A percentile compares a stretch with the other conserved stretches of the same genome.
Conservation (phyloP, 2,888 invertebrate species). For the Encarsia formosa region DNA sequence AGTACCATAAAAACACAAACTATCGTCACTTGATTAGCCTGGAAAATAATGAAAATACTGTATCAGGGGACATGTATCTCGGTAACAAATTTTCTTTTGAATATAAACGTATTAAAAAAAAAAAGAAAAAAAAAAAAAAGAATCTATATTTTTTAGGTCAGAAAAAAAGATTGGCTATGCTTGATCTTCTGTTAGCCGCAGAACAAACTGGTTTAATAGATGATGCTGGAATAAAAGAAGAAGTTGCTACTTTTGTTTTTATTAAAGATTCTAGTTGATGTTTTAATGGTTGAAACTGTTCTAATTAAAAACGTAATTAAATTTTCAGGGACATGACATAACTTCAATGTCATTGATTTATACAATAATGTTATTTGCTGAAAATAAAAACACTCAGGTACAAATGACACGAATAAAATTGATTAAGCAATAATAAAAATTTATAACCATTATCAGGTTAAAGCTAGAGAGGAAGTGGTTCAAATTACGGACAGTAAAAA, state of each 20-base stretch:
- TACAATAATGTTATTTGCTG: conserved; percentile 54
- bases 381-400: conserved; percentile 47
- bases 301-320: not conserved
- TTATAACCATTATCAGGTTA: conserved; percentile 22
- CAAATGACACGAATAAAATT: too few relatives aligned
- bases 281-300: not conserved
- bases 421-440: too few relatives aligned
- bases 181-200: conserved; percentile 41
- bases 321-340: conserved; percentile 28
- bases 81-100: not conserved
- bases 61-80: not conserved
- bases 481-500: conserved; percentile 54
- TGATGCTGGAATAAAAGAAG: conserved; percentile 41
- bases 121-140: too few relatives aligned
- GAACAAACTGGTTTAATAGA: conserved; percentile 35
- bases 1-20: too few relatives aligned
- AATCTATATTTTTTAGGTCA: conserved; percentile 2
- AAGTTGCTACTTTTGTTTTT: conserved; percentile 44
- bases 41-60: not conserved
- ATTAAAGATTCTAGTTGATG: conserved; percentile 1
- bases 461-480: conserved; percentile 36
- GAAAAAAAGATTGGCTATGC: conserved; percentile 38
- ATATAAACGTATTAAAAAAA: too few relatives aligned
- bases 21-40: not conserved
- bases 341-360: conserved; percentile 57